Evolutionary conservation across 2,797 vertebrate genomes (phyloP), one percentile per base, ranked within the genome.

Genomic region (Protosalanx chinensis): DNA sequence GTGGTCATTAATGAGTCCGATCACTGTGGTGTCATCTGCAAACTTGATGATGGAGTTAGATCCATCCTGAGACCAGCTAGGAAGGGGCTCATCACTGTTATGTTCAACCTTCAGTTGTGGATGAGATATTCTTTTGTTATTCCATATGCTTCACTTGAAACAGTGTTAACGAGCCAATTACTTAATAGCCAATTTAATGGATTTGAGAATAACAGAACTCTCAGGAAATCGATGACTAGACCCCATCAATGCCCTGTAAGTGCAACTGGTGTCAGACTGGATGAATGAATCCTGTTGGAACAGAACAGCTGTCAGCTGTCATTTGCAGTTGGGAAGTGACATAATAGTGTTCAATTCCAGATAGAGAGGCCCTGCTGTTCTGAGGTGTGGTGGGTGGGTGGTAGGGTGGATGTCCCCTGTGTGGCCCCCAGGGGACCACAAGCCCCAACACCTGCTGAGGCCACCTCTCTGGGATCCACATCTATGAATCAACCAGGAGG

Each of bases 231-330:
- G 29, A 41, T 10, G 20, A 69, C 6, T 33, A 59, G 18, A 29
- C 15, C 16, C 37, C 15, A 12, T 70, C 49, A 57, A 23, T 35
- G 37, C 57, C 6, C 18, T 59, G 18, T 41, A 58, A 18, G 6
- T 16, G 15, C 23, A n/a, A 61, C 68, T 15, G 30, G 35, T 60
- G 57, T 77, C 66, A 33, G 68, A 58, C 5, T 78, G 64, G 74
- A 76, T 69, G 41, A 75, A 62, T 15, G 30, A 73, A 73, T 80
- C 64, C 32, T n/a, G 32, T 29, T 76, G 69, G 23, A 27, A 27
- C 23, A 27, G 23, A 78, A 62, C 85, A 87, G 82, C 80, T 83
- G 84, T 86, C 78, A 68, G 74, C 30, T 65, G 67, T 76, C 76
- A 72, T 75, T 78, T 72, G 67, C 0, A 41, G 76, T 67, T 70